Evolutionary conservation across 2,888 invertebrate species (phyloP).

Genomic region (Selenia dentaria): DNA sequence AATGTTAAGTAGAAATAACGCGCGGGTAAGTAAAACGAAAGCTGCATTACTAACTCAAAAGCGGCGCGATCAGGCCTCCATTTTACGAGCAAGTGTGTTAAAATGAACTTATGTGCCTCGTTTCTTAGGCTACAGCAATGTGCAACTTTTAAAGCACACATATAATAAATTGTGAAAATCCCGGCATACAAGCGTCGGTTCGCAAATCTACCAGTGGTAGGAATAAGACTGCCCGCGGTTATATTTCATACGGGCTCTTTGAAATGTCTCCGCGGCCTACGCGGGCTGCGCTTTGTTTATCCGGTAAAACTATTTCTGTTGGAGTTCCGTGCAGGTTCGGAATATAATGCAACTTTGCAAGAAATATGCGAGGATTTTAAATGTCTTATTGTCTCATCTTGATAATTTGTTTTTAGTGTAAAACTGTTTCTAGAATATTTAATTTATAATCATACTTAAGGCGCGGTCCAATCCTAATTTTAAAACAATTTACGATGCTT

Average conservation of each 20-base stretch:
- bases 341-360: conserved; percentile 20
- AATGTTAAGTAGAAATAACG: no score
- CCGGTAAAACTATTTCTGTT: conserved; percentile 26
- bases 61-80: no score
- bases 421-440: no score
- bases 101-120: no score
- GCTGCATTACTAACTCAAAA: no score
- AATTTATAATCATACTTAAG: no score
- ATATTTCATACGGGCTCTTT: conserved; percentile 48
- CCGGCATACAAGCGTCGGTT: conserved; percentile 28
- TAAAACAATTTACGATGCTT: no score
- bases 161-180: conserved; percentile 20
- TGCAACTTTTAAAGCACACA: conserved; percentile 12
- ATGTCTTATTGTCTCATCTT: background rate
- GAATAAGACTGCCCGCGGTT: conserved; percentile 37
- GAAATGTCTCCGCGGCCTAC: conserved; percentile 37
- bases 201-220: conserved; percentile 24
- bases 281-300: conserved; percentile 31
- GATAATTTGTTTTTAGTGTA: no score
- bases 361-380: background rate
- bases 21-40: no score
- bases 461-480: no score
- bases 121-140: no score
- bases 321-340: conserved; percentile 17
- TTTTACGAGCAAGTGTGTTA: no score